phyloP scores from a whole-genome alignment of 2,888 invertebrate species.

The Drosophila testacea region DNA sequence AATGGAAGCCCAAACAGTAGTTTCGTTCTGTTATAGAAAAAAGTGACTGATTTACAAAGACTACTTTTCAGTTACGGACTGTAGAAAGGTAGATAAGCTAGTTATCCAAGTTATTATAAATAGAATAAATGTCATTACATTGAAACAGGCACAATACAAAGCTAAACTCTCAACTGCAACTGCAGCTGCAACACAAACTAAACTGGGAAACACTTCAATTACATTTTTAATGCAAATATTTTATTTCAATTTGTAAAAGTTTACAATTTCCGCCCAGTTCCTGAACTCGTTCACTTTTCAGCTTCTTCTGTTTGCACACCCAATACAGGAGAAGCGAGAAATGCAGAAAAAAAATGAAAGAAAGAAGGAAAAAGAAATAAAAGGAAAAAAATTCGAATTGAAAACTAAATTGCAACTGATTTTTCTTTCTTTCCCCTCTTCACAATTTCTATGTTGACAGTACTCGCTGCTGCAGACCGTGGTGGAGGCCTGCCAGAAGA shows the following conservation, averaged over 20 bases:
- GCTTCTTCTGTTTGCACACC: constrained; percentile 50
- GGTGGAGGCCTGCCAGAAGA: constrained; percentile 97
- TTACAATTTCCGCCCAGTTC: constrained; percentile 59
- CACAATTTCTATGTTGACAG: constrained; percentile 85
- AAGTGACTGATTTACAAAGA: no score
- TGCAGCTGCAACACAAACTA: constrained; percentile 24
- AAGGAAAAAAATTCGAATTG: constrained; percentile 32
- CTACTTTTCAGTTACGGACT: no score
- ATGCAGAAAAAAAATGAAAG: not conserved
- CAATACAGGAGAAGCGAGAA: constrained; percentile 15
- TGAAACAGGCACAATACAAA: not conserved
- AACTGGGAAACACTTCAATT: constrained; percentile 57
- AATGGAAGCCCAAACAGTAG: no score
- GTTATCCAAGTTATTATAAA: not conserved
- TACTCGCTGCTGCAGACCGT: constrained; percentile 97
- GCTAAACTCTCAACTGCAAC: not conserved
- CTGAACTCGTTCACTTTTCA: constrained; percentile 61
- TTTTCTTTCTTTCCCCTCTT: constrained; percentile 32
- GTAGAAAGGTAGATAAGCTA: not conserved
- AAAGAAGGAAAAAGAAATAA: constrained; percentile 3
- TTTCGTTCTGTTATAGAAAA: no score
- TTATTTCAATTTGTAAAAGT: constrained; percentile 70
- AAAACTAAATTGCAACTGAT: constrained; percentile 61
- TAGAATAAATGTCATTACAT: not conserved
- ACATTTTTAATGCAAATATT: constrained; percentile 69